Percentiles rank a stretch among this genome's conserved stretches.
phyloP scores from a whole-genome alignment of 2,888 invertebrate genomes.

The Auanema freiburgensis region DNA sequence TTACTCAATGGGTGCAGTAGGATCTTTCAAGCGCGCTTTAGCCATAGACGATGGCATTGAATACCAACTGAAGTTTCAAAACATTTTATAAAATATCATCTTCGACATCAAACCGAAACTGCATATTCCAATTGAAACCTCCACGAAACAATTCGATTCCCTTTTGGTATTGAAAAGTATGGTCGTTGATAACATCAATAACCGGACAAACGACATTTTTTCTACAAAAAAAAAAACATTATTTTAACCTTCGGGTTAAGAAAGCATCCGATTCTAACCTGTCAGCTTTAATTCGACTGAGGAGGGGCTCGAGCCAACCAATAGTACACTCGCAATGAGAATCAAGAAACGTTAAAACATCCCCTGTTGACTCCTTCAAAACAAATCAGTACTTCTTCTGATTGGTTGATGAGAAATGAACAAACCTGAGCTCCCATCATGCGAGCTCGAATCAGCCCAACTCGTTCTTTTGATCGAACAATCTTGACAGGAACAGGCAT shows the following conservation, averaged over 20 bases:
- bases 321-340: slow-evolving; percentile 95
- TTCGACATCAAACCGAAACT: slow-evolving; percentile 73
- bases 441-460: slow-evolving; percentile 91
- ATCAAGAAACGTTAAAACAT: slow-evolving; percentile 91
- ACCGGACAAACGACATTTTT: slow-evolving; percentile 79
- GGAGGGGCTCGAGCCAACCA: slow-evolving; percentile 95
- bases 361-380: slow-evolving; percentile 79
- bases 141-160: slow-evolving; percentile 93
- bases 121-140: slow-evolving; percentile 95
- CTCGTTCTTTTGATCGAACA: slow-evolving; percentile 85
- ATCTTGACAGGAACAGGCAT: slow-evolving; percentile 73
- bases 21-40: slow-evolving; percentile 68
- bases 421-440: slow-evolving; percentile 79
- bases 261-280: slow-evolving; percentile 66
- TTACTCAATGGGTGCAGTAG: slow-evolving; percentile 73
- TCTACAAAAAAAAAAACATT: slow-evolving; percentile 56
- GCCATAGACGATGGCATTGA: slow-evolving; percentile 65
- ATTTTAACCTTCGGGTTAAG: slow-evolving; percentile 2
- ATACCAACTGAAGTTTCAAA: slow-evolving; percentile 69
- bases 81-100: not conserved
- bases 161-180: slow-evolving; percentile 90
- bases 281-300: slow-evolving; percentile 87
- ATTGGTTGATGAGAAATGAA: not conserved
- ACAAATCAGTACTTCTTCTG: not conserved
- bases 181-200: slow-evolving; percentile 91